These are phyloP conservation scores for Emberiza fucata DNA, from an alignment of 2,113 vertebrate species.

Conservation along the genomic window DNA sequence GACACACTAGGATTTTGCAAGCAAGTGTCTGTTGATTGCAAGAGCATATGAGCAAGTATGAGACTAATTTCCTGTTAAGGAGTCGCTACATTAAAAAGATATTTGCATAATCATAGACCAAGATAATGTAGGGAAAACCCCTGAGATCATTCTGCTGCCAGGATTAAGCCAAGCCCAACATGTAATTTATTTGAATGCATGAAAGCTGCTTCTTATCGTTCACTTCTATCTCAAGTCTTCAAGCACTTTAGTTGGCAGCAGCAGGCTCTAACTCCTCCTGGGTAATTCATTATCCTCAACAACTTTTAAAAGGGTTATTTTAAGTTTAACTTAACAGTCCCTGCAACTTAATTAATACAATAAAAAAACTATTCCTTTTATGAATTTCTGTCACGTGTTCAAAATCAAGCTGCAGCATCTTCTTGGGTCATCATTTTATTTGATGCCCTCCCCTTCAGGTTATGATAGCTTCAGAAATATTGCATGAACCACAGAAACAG, in stretches of 20 bases:
- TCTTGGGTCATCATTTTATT: conserved; percentile 28
- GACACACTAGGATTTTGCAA: conserved; percentile 48
- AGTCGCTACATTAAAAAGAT: conserved; percentile 59
- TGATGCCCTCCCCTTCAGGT: not conserved
- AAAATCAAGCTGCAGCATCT: conserved; percentile 16
- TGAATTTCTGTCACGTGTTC: not conserved
- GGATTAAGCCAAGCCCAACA: conserved; percentile 54
- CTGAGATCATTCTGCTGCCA: conserved; percentile 47
- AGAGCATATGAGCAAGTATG: conserved; percentile 6
- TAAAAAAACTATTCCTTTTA: conserved; percentile 32
- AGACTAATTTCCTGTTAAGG: conserved; percentile 64
- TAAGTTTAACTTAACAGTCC: conserved; percentile 55
- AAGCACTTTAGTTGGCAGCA: conserved; percentile 34
- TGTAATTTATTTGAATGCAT: conserved; percentile 58
- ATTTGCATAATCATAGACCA: conserved; percentile 66
- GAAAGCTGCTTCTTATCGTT: conserved; percentile 32
- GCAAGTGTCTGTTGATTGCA: conserved; percentile 40
- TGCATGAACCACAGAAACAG: not conserved
- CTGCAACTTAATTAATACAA: conserved; percentile 34
- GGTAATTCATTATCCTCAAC: conserved; percentile 58
- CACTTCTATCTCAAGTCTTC: conserved; percentile 45
- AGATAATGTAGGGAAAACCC: conserved; percentile 66
- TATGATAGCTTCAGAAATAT: conserved; percentile 10
- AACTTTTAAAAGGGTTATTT: conserved; percentile 57
- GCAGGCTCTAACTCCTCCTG: conserved; percentile 25